Evolutionary conservation across 2,797 vertebrate genomes (phyloP), one percentile per base, ranked within the genome.

Genomic region (Galagoides demidoff): DNA sequence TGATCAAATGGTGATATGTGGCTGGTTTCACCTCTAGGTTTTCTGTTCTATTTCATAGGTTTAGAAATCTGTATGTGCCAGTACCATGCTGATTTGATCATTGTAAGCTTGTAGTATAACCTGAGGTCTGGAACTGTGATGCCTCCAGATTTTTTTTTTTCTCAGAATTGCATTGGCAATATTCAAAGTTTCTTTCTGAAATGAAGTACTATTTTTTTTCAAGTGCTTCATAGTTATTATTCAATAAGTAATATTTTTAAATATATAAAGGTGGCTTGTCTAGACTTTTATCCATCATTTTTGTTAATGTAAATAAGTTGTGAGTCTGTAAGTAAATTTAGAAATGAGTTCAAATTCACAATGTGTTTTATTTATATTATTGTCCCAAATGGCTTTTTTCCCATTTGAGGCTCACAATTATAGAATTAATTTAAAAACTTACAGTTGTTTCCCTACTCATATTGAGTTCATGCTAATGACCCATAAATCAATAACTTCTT

Each of bases 181-280:
- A 52, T 52, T 52, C 14, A 52, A 52, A 4, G 14, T 52, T 52
- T 52, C 49, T 52, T 52, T 52, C 14, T 52, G 49, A 52, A 52
- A 52, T 52, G 49, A 49, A 49, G 12, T 52, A 52, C 49, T 8
- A 49, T 52, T 52, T 52, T 52, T 49, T 52, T 52, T 16, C 49
- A 52, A 52, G 14, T 52, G 16, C 49, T 52, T 52, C 49, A 52
- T 52, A 52, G 71, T 64, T 92, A 20, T 6, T 86, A 1, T 68
- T 96, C 78, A 81, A 9, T 92, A 86, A 92, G 59, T 5, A 88
- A 73, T 92, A 43, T 85, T 94, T 95, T 83, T 76, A 52, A 84
- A 7, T 57, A 71, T 25, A 23, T 37, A 78, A 13, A 95, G 43
- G 45, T n/a, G 16, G 16, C 66, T 93, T 95, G 1, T 31, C 13